phyloP scores from a whole-genome alignment of 2,113 vertebrate species.

The Clupea harengus region DNA sequence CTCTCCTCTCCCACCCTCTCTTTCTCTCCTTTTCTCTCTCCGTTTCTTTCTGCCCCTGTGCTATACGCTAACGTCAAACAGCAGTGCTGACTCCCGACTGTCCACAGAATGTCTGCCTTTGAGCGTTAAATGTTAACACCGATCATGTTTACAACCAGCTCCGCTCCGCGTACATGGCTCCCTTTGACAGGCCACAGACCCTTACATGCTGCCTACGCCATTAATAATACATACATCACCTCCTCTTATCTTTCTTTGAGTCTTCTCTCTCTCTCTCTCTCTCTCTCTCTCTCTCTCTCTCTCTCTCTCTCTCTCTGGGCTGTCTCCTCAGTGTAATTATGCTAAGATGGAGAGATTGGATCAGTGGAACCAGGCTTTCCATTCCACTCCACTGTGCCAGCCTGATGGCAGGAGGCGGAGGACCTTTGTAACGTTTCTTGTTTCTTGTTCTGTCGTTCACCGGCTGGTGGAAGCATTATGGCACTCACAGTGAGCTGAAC shows the following conservation, averaged over 20 bases:
- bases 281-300: not conserved
- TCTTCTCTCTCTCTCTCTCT: not conserved
- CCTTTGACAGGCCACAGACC: not conserved
- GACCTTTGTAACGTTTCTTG: not conserved
- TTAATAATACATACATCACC: not conserved
- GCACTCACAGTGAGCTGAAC: not conserved
- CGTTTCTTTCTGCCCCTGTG: not conserved
- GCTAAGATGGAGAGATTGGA: constrained; percentile 8
- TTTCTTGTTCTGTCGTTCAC: not conserved
- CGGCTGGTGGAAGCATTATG: not conserved
- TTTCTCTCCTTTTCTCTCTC: not conserved
- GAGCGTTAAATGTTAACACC: not conserved
- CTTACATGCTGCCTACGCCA: not conserved
- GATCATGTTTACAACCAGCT: not conserved
- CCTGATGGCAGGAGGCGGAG: not conserved
- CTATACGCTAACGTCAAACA: not conserved
- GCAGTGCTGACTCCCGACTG: not conserved
- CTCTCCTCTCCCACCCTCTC: not conserved
- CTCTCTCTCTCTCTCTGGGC: not conserved
- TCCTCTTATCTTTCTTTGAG: not conserved
- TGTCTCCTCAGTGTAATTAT: not conserved
- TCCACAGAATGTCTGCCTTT: not conserved
- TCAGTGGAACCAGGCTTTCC: not conserved
- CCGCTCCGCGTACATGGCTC: not conserved
- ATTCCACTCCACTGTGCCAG: not conserved